phyloP scores from a whole-genome alignment of 2,888 invertebrate genomes.

The Carpatolechia fugitivella region DNA sequence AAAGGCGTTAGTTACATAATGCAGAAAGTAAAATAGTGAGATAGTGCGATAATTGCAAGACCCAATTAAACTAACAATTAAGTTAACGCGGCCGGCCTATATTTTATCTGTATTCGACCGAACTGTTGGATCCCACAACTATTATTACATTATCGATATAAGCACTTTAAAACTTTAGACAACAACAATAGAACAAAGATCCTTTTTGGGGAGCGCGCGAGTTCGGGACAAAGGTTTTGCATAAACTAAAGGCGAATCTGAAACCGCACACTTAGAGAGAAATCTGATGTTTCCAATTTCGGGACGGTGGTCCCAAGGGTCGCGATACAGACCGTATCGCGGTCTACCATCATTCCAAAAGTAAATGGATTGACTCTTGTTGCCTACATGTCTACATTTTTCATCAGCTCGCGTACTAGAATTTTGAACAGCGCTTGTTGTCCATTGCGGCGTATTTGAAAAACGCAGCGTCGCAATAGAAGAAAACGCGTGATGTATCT shows the following conservation, averaged over 20 bases:
- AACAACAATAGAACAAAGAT: slow-evolving; percentile 14
- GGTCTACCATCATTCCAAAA: slow-evolving; percentile 28
- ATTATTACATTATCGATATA: neutral
- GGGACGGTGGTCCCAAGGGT: slow-evolving; percentile 29
- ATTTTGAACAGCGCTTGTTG: neutral
- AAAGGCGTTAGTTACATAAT: too few species aligned
- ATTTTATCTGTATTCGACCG: neutral
- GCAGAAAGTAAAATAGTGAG: too few species aligned
- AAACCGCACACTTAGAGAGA: slow-evolving; percentile 35
- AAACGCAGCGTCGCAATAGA: neutral
- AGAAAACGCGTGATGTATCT: neutral
- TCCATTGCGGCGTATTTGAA: neutral
- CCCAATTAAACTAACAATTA: too few species aligned
- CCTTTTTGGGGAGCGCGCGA: slow-evolving; percentile 11
- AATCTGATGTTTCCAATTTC: slow-evolving; percentile 26
- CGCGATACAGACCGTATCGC: slow-evolving; percentile 24
- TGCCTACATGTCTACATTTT: slow-evolving; percentile 26
- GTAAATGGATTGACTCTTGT: slow-evolving; percentile 37
- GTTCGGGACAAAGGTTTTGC: slow-evolving; percentile 20
- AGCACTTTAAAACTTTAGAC: slow-evolving; percentile 4
- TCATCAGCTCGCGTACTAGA: slow-evolving; percentile 5
- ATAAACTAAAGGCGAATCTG: slow-evolving; percentile 27
- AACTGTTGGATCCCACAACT: neutral
- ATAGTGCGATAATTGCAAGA: too few species aligned
- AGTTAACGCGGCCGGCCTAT: too few species aligned